Base-by-base conservation (phyloP, 2,797 vertebrate genomes). In the Esox lucius region DNA sequence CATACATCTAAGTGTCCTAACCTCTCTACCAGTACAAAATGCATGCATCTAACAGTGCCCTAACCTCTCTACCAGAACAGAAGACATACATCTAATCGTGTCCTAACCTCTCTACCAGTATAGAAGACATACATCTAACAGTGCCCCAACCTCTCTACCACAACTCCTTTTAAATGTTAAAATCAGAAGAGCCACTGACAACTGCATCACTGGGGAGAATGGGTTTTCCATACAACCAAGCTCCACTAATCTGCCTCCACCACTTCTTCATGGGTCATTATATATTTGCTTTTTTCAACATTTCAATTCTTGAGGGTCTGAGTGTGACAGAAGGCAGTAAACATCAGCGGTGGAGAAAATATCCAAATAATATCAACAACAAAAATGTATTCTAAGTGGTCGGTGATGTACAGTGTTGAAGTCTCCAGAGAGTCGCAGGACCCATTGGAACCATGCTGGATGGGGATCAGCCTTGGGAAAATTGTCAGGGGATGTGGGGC, bases 401-500 rank as follows among this genome's bases (percentile, higher is more conserved):
- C n/a, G n/a, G n/a, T n/a, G n/a, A n/a, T n/a, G n/a, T n/a, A n/a
- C n/a, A n/a, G n/a, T 9, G 11, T 62, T 19, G 24, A 9, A 26
- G 59, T 62, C 51, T 56, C 19, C 59, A 62, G 59, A 4, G 19
- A 68, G 35, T 68, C 67, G 61, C 61, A 26, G 26, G 17, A 62
- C 22, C 22, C 13, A 28, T 16, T 53, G 51, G 19, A 56, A 56
- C 19, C 51, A 56, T 17, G n/a, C n/a, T 19, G 51, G 2, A n/a
- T 19, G 17, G 19, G 53, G 53, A 17, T 56, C 53, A 19, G 19
- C 53, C n/a, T 19, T 56, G 19, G 19, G 17, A 16, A 19, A 7
- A 19, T 6, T 7, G 51, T n/a, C 15, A 87, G 15, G 91, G 91
- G 53, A 90, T 92, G 85, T 92, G 84, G 92, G 85, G 91, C 91